Evolutionary conservation across 2,113 vertebrate species (phyloP), one percentile per base, ranked within the genome.

Genomic region (Acrocephalus arundinaceus): DNA sequence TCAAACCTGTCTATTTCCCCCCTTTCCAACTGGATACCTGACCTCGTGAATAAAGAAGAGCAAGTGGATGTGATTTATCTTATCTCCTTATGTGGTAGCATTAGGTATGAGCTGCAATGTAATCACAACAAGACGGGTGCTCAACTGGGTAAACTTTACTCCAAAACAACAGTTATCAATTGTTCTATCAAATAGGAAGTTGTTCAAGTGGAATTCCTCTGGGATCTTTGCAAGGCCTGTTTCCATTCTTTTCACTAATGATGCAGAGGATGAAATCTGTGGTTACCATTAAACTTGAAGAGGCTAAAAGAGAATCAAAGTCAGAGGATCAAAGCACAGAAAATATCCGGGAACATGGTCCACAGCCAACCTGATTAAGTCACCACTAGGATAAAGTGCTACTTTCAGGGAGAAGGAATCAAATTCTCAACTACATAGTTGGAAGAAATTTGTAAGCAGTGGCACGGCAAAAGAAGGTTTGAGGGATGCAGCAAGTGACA

Each of bases 171-270:
- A 37, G 24, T 73, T 95, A 96, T 94, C 94, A 87, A 28, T 85
- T 89, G 93, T 96, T 96, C 85, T 76, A 89, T 96, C 94, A 91
- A 96, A 94, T 20, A 93, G 91, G 81, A 97, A 93, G 87, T 72
- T 93, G 49, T 96, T 94, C 81, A 59, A 93, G n/a, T 24, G 21
- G 23, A 54, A 76, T 73, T 94, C 95, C 74, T 62, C 57, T 54
- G 84, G 87, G 93, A 83, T 77, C 22, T 73, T 72, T 87, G 87
- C 89, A 96, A 90, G 74, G 62, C 62, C 49, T 48, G 62, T 78
- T 97, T 91, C 91, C 74, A 89, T 95, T 79, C 85, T 93, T 94
- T 95, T 85, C 71, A 54, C 58, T 93, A 91, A 91, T 73, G 54
- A 79, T 72, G 74, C 15, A 87, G 49, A 82, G 80, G 76, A 78